Conservation (phyloP, 2,888 invertebrate genomes). For the Scaeva pyrastri region DNA sequence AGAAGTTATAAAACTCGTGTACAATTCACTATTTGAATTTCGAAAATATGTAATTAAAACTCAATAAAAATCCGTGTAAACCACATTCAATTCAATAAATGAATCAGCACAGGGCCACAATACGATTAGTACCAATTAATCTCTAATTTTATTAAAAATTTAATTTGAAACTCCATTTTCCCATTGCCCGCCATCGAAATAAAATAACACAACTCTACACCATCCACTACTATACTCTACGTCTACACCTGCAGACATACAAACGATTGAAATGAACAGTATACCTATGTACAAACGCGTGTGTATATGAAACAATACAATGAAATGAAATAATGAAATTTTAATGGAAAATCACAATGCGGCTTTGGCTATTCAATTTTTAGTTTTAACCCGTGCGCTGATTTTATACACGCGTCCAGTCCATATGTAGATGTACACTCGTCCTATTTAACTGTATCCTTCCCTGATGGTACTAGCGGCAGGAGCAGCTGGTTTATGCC, state of each 20-base stretch:
- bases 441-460: neutral
- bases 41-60: slow-evolving; percentile 62
- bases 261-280: too few relatives aligned
- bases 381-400: slow-evolving; percentile 17
- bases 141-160: slow-evolving; percentile 74
- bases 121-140: slow-evolving; percentile 73
- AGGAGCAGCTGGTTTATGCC: neutral
- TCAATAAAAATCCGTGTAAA: slow-evolving; percentile 65
- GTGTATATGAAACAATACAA: neutral
- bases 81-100: slow-evolving; percentile 72
- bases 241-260: too few relatives aligned
- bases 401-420: neutral
- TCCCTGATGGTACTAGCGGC: neutral
- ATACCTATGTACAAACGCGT: too few relatives aligned
- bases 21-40: neutral
- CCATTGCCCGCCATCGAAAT: neutral
- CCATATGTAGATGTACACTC: slow-evolving; percentile 1
- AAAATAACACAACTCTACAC: slow-evolving; percentile 20
- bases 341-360: slow-evolving; percentile 65
- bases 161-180: slow-evolving; percentile 44
- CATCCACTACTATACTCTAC: neutral
- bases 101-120: slow-evolving; percentile 61
- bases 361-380: slow-evolving; percentile 57
- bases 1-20: too few relatives aligned
- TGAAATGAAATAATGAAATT: slow-evolving; percentile 57